Conservation (phyloP, 1,140 invertebrate genomes). For the Aphis gossypii region DNA sequence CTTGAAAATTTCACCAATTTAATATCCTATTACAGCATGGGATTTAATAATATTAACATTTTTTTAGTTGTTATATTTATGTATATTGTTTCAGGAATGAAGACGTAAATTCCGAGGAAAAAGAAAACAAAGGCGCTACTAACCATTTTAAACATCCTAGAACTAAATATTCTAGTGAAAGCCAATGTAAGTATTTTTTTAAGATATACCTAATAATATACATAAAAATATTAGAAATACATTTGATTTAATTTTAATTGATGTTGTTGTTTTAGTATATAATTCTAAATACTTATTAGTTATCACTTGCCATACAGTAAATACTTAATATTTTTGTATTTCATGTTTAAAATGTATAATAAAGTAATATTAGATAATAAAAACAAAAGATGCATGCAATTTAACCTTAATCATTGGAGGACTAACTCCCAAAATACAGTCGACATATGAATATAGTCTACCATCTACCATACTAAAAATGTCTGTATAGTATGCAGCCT, state of each 20-base stretch:
- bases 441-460: too few species aligned
- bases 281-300: background rate
- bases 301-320: too few species aligned
- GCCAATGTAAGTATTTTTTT: conserved; percentile 29
- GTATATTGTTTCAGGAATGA: conserved; percentile 30
- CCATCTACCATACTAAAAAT: too few species aligned
- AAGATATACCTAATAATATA: background rate
- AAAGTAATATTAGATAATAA: too few species aligned
- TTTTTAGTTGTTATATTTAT: background rate
- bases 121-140: conserved; percentile 35
- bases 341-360: too few species aligned
- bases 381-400: background rate
- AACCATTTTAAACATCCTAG: background rate
- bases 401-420: background rate
- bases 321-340: too few species aligned
- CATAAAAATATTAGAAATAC: background rate
- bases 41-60: background rate
- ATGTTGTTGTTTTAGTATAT: background rate
- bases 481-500: too few species aligned
- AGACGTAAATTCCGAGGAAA: conserved; percentile 26
- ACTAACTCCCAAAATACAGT: too few species aligned
- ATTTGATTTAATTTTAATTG: background rate
- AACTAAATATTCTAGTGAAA: conserved; percentile 46
- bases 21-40: background rate
- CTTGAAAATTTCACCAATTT: too few species aligned